Evolutionary conservation across 2,797 vertebrate species (phyloP).

Genomic region (Melanotaenia trifasciata): DNA sequence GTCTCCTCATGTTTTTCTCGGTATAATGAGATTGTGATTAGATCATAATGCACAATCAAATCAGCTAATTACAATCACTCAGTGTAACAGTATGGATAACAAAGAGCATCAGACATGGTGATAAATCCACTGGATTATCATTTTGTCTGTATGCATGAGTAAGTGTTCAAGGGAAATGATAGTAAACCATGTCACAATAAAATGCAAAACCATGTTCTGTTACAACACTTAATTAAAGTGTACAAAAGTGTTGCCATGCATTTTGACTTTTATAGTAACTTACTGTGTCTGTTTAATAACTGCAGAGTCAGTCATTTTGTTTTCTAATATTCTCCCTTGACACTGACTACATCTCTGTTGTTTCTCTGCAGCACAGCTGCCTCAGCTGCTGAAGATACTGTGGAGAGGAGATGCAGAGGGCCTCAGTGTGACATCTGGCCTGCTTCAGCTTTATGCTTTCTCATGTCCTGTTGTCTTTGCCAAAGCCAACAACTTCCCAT

Average conservation of each 20-base stretch:
- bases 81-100: slow-evolving; percentile 1
- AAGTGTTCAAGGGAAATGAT: neutral
- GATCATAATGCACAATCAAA: neutral
- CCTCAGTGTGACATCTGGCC: slow-evolving; percentile 80
- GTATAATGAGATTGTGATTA: neutral
- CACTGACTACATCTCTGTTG: neutral
- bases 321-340: neutral
- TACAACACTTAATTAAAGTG: neutral
- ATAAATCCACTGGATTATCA: neutral
- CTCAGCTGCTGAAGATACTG: slow-evolving; percentile 86
- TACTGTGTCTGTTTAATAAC: neutral
- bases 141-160: neutral
- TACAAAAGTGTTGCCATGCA: neutral
- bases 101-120: neutral
- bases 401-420: slow-evolving; percentile 82
- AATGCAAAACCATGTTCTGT: slow-evolving; percentile 11
- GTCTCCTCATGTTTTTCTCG: neutral
- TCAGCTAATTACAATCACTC: neutral
- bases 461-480: slow-evolving; percentile 85
- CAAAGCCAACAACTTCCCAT: slow-evolving; percentile 81
- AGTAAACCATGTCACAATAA: neutral
- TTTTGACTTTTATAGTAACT: neutral
- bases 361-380: slow-evolving; percentile 81
- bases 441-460: slow-evolving; percentile 85
- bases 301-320: neutral